These are phyloP conservation scores for Podarcis cretensis DNA, from an alignment of 2,113 vertebrate species.

Conservation along the genomic window DNA sequence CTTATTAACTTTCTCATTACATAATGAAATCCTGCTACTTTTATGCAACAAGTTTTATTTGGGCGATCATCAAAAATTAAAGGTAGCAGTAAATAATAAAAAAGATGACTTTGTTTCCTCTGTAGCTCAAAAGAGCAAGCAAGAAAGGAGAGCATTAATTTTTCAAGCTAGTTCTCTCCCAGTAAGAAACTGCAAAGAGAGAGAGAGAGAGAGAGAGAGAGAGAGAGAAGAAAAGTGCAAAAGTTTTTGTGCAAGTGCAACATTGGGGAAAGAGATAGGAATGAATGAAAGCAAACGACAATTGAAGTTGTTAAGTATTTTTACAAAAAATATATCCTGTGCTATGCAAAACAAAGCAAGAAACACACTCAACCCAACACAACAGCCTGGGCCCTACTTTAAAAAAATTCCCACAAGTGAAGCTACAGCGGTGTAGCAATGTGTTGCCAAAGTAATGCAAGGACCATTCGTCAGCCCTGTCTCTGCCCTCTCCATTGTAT, in stretches of 20 bases:
- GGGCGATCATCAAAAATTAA: not conserved
- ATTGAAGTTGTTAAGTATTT: not conserved
- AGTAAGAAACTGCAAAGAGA: not conserved
- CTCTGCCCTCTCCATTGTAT: not conserved
- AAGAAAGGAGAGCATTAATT: conserved; percentile 10
- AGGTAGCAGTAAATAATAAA: conserved; percentile 33
- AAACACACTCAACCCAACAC: not conserved
- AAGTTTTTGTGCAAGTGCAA: not conserved
- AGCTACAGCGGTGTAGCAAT: not conserved
- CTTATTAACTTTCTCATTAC: not conserved
- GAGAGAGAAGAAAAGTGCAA: not conserved
- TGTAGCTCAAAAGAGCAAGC: conserved; percentile 11
- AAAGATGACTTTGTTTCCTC: conserved; percentile 12
- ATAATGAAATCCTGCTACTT: not conserved
- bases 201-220: not conserved
- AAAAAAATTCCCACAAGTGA: not conserved
- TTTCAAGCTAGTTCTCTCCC: conserved; percentile 27
- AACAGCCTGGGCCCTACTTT: not conserved
- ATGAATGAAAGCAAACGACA: not conserved
- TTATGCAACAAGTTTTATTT: not conserved
- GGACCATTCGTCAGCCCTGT: not conserved
- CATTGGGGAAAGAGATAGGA: not conserved
- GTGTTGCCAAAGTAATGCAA: not conserved
- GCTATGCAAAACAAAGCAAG: not conserved
- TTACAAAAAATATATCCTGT: not conserved